Conservation (phyloP, 2,797 vertebrate species). For the Calcarius lapponicus region DNA sequence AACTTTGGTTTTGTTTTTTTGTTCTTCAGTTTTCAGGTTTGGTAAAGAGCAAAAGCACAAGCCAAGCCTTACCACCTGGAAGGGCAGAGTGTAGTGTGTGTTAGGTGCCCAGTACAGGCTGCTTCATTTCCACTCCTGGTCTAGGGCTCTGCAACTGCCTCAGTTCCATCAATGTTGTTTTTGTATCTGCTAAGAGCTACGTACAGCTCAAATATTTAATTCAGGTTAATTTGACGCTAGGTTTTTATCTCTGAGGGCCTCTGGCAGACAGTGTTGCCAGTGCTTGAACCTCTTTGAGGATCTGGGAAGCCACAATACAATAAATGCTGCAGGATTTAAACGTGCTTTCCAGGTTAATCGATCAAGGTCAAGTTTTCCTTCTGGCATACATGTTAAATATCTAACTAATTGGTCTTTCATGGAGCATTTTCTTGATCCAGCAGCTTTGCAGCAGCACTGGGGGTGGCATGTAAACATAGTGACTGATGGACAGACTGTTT, state of each 20-base stretch:
- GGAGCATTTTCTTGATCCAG: background rate
- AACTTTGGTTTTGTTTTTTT: background rate
- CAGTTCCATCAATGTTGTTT: background rate
- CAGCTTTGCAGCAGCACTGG: background rate
- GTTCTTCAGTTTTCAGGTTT: background rate
- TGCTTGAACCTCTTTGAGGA: accelerated
- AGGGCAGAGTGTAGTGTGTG: background rate
- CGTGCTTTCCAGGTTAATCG: background rate
- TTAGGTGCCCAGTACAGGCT: background rate
- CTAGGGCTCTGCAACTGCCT: background rate
- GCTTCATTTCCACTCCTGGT: background rate
- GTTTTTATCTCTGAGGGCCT: background rate
- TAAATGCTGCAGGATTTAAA: background rate
- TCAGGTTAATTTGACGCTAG: background rate
- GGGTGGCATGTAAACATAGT: background rate
- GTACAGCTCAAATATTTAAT: background rate
- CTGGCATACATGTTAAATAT: background rate
- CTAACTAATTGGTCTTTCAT: background rate
- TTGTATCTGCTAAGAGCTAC: background rate
- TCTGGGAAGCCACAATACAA: background rate
- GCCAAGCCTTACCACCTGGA: background rate
- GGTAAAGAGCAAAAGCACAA: conserved; percentile 6
- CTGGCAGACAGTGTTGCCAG: background rate
- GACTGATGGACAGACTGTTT: background rate
- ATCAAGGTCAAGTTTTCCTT: background rate